Conservation (phyloP, 2,888 invertebrate species). For the Apeira syringaria region DNA sequence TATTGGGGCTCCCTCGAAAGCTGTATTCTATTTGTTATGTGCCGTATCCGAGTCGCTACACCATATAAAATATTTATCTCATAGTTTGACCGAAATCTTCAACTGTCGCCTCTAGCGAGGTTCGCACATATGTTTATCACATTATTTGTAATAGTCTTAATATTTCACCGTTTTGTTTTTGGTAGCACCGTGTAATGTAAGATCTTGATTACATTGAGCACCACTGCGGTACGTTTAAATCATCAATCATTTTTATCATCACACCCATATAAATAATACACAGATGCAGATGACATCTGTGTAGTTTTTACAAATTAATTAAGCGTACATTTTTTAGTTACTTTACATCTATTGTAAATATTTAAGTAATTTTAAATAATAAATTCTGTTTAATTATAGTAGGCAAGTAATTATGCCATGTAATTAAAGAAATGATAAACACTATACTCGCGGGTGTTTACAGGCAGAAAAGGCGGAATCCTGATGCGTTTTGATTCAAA, state of each 20-base stretch:
- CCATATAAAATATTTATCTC: constrained; percentile 37
- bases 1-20: constrained; percentile 46
- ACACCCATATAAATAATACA: constrained; percentile 12
- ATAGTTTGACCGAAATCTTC: constrained; percentile 34
- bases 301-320: too few relatives aligned
- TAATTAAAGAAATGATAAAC: too few relatives aligned
- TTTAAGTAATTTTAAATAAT: too few relatives aligned
- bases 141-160: constrained; percentile 10
- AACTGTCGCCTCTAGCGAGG: constrained; percentile 23
- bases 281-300: too few relatives aligned
- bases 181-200: constrained; percentile 10
- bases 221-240: constrained; percentile 11
- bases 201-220: constrained; percentile 23
- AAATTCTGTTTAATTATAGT: too few relatives aligned
- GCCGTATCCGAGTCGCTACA: constrained; percentile 33
- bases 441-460: too few relatives aligned
- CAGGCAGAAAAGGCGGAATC: too few relatives aligned
- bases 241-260: constrained; percentile 15
- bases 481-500: too few relatives aligned
- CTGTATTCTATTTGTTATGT: constrained; percentile 37
- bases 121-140: constrained; percentile 11
- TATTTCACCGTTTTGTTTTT: constrained; percentile 9
- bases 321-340: too few relatives aligned
- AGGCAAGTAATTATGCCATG: too few relatives aligned
- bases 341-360: too few relatives aligned